Conservation (phyloP, 1,140 invertebrate species). For the Pollicipes pollicipes region DNA sequence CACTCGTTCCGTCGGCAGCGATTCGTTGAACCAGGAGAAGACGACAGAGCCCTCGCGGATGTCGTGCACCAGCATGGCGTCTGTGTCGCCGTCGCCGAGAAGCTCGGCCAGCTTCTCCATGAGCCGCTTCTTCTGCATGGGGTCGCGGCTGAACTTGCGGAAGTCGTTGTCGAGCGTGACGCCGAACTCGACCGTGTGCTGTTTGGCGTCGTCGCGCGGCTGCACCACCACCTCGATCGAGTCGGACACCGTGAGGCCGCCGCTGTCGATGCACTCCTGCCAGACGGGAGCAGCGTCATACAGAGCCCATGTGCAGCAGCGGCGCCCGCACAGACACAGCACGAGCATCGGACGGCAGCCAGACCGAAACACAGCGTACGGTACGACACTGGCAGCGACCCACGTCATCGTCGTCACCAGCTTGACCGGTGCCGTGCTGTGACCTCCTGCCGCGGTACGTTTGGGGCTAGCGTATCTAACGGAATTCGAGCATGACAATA, state of each 20-base stretch:
- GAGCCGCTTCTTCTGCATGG: neutral
- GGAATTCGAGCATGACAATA: no score
- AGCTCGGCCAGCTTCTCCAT: slow-evolving; percentile 52
- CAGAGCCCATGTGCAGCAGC: no score
- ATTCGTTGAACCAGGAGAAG: slow-evolving; percentile 61
- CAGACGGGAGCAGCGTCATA: slow-evolving; percentile 13
- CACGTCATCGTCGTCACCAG: no score
- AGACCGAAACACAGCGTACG: no score
- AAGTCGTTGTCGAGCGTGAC: neutral
- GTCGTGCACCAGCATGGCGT: slow-evolving; percentile 48
- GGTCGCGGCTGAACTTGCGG: neutral
- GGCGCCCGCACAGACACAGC: no score
- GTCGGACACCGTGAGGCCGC: slow-evolving; percentile 48
- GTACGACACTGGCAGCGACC: no score
- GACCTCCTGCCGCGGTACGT: no score
- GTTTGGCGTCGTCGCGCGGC: neutral
- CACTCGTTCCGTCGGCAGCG: slow-evolving; percentile 45
- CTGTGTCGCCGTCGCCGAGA: slow-evolving; percentile 53
- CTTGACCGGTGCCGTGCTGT: no score
- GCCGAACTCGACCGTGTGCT: neutral
- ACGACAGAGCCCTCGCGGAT: slow-evolving; percentile 33
- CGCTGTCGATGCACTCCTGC: slow-evolving; percentile 39
- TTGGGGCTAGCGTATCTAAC: no score
- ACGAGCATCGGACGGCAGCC: no score
- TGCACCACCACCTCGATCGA: slow-evolving; percentile 36